phyloP scores from a whole-genome alignment of 2,888 invertebrate species.

The Prenolepis imparis region DNA sequence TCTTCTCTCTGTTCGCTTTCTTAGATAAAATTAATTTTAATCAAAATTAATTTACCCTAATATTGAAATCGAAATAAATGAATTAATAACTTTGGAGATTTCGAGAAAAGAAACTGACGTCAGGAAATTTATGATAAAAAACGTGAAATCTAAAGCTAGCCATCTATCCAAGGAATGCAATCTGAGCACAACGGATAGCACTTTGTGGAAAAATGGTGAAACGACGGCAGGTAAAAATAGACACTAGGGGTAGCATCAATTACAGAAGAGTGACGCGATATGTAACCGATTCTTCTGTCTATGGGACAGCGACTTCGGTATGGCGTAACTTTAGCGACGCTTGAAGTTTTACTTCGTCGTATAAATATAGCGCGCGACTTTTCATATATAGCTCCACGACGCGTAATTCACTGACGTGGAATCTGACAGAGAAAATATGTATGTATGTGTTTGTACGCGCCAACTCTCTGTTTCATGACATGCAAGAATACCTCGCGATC shows the following conservation, averaged over 20 bases:
- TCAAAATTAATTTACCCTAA: not conserved
- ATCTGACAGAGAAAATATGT: slow-evolving; percentile 36
- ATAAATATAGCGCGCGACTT: slow-evolving; percentile 52
- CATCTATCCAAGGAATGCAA: not conserved
- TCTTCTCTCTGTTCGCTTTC: not conserved
- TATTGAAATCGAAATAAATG: not conserved
- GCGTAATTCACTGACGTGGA: slow-evolving; percentile 46
- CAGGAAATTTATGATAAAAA: not conserved
- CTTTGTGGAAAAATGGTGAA: slow-evolving; percentile 13
- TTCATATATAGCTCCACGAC: slow-evolving; percentile 42
- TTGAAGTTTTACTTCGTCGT: slow-evolving; percentile 30
- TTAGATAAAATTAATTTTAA: slow-evolving; percentile 5
- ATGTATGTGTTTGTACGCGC: slow-evolving; percentile 3
- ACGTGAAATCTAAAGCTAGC: not conserved
- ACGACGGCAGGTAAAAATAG: slow-evolving; percentile 28
- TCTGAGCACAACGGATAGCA: not conserved
- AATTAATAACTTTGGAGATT: not conserved
- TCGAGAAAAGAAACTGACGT: not conserved
- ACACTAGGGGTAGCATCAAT: slow-evolving; percentile 8
- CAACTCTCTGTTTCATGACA: not conserved
- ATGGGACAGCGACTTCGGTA: slow-evolving; percentile 21
- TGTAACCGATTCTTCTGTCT: slow-evolving; percentile 37
- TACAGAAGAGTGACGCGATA: slow-evolving; percentile 48
- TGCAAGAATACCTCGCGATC: not conserved
- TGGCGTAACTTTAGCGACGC: slow-evolving; percentile 39